phyloP scores from a whole-genome alignment of 2,888 invertebrate species.

The Lamellibrachia satsuma region DNA sequence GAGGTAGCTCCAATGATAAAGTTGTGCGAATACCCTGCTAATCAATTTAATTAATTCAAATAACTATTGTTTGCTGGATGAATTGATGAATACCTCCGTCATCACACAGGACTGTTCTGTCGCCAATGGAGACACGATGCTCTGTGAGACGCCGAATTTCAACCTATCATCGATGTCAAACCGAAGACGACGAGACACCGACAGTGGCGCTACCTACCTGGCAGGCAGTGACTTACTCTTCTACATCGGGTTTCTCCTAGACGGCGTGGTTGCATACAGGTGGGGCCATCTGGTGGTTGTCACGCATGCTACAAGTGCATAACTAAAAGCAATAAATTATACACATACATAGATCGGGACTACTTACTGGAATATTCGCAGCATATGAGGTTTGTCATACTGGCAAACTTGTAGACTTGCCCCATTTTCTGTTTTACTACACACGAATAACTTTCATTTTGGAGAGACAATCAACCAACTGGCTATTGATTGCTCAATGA shows the following conservation, averaged over 20 bases:
- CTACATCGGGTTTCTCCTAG: slow-evolving; percentile 36
- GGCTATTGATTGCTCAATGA: no score
- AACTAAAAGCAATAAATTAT: neutral
- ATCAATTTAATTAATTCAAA: neutral
- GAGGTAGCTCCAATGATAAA: neutral
- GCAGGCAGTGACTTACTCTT: slow-evolving; percentile 30
- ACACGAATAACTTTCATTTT: neutral
- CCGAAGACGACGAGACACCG: neutral
- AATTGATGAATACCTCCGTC: neutral
- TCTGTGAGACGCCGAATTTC: slow-evolving; percentile 37
- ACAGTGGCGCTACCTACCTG: neutral
- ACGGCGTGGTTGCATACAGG: neutral
- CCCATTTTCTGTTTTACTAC: neutral
- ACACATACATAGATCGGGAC: neutral
- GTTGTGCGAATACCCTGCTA: neutral
- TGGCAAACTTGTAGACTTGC: slow-evolving; percentile 20
- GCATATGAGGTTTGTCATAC: neutral
- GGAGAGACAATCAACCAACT: no score
- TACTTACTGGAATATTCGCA: neutral
- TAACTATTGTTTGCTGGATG: neutral
- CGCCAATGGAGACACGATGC: slow-evolving; percentile 18
- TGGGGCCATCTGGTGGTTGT: neutral
- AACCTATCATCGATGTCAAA: slow-evolving; percentile 18
- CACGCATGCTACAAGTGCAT: neutral
- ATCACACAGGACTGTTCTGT: slow-evolving; percentile 32